Evolutionary conservation across 2,113 vertebrate species (phyloP).

Genomic region (Gadus macrocephalus): DNA sequence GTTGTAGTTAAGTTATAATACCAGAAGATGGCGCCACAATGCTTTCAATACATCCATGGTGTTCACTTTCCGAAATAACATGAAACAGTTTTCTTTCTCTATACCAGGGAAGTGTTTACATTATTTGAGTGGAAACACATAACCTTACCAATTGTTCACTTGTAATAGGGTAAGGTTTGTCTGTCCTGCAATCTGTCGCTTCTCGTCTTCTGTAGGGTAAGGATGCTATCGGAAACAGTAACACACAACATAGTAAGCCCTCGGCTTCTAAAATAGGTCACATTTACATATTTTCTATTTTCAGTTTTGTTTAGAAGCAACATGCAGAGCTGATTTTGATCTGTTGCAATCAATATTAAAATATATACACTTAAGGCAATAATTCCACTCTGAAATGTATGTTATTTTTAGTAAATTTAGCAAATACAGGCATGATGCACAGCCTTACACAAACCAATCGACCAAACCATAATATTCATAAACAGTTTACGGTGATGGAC

Average conservation of each 20-base stretch:
- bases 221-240: constrained; percentile 80
- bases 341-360: too few relatives aligned
- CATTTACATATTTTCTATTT: too few relatives aligned
- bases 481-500: too few relatives aligned
- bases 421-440: too few relatives aligned
- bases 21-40: constrained; percentile 60
- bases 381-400: too few relatives aligned
- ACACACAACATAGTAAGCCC: background rate
- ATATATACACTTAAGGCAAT: too few relatives aligned
- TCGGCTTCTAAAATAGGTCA: too few relatives aligned
- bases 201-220: constrained; percentile 98
- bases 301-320: too few relatives aligned
- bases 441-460: too few relatives aligned
- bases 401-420: too few relatives aligned
- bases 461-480: too few relatives aligned
- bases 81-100: background rate
- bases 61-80: background rate
- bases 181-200: constrained; percentile 95
- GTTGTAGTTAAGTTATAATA: constrained; percentile 9
- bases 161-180: constrained; percentile 96
- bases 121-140: background rate
- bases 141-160: constrained; percentile 98
- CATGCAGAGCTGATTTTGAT: too few relatives aligned
- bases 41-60: constrained; percentile 2
- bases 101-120: background rate